Evolutionary conservation across 2,113 vertebrate genomes (phyloP), one percentile per base, ranked within the genome.

Genomic region (Orycteropus afer): DNA sequence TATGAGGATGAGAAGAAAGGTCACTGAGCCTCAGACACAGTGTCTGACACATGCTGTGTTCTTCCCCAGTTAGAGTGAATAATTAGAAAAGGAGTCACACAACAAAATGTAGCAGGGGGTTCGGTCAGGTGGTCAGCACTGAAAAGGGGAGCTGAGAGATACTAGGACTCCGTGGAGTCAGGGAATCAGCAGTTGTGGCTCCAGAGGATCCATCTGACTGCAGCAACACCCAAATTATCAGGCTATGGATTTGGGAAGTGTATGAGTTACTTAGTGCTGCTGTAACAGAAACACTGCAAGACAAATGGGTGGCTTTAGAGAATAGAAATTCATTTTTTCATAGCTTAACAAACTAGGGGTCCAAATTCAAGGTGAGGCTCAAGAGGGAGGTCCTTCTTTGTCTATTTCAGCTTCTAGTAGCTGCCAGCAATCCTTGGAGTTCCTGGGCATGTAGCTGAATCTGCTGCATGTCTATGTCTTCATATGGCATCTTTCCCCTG

Each of bases 31-130:
- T 45, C 34, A 12, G 67, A 69, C 42, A 22, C 67, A 7, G 23
- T 10, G 27, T 8, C 51, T 55, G 67, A 11, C 6, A 4, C 15
- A 5, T 13, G 22, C 1, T 1, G 27, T 22, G 40, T 22, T 49
- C 61, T 82, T 37, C 13, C 34, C 14, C 55, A 25, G 37, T 59
- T 27, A 71, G 42, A n/a, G 32, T 5, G 34, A 74, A 40, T 1
- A 0, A 18, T 10, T 5, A 6, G 2, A 25, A 57, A 40, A 87
- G 20, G 27, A n/a, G 15, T 69, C 3, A 1, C 1, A 17, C 7
- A 15, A 55, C 37, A 79, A 45, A 25, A 2, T 2, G 76, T 17
- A 12, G 37, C n/a, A 34, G 45, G 63, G 74, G 34, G 4, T n/a
- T 37, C 10, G 0, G 3, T 10, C 22, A 40, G 91, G 34, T 29